Base-by-base conservation (phyloP, 2,888 invertebrate genomes). In the Unio delphinus region DNA sequence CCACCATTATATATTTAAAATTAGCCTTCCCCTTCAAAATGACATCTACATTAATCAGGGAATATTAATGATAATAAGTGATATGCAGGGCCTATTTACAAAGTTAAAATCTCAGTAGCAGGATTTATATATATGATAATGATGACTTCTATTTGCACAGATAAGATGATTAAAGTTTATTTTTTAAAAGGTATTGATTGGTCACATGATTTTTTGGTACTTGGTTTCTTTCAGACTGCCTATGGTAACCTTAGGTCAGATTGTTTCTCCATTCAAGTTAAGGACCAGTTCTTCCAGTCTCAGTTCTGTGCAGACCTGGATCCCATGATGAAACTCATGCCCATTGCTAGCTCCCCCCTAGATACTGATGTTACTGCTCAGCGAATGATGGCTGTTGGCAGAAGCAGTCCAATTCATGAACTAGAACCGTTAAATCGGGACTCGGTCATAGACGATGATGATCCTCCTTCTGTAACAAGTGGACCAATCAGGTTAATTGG, bases 321-420 rank as follows among this genome's bases (percentile, higher is more conserved):
- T 61, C 78, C 71, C 58, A 79, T 76, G 18, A 80, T 81, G 77
- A 78, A 81, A 65, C 73, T 86, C 63, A 85, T 85, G 78, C 83
- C 88, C 4, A 88, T 87, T 61, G 87, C 87, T 62, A 87, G 88
- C 74, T 87, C 87, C 28, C 87, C 87, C 1, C 78, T 81, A 23
- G 88, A 88, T 69, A 79, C 80, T 15, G 84, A 83, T 65, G 72
- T 82, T 56, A 81, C 82, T 4, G 55, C 72, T 58, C 65, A 69
- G 55, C 57, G 67, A 62, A 68, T 67, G 26, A 30, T 60, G 64
- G 23, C 64, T 64, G 54, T 61, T 57, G 69, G 62, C 18, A 55
- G 73, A 23, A 71, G 61, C 55, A 76, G 80, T 70, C 80, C 80
- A 17, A 76, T 82, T 59, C 71, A 72, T 58, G 83, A 82, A 65